phyloP scores from a whole-genome alignment of 2,113 vertebrate genomes.

The Shinisaurus crocodilurus region DNA sequence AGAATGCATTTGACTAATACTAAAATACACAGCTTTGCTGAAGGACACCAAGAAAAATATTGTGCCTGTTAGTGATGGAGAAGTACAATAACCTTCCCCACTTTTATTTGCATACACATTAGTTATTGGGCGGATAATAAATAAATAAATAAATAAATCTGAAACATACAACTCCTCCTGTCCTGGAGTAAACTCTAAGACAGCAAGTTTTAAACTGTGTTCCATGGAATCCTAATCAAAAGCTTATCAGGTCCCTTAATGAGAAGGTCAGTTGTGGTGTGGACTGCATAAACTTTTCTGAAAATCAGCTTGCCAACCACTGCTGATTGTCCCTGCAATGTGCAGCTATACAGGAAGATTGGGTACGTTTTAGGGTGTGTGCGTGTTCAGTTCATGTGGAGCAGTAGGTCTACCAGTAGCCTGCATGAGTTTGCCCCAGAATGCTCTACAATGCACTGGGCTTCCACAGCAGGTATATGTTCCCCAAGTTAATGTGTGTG shows the following conservation, averaged over 20 bases:
- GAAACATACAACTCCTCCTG: not conserved
- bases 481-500: not conserved
- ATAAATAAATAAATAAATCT: not conserved
- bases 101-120: not conserved
- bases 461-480: not conserved
- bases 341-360: too few species aligned
- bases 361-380: too few species aligned
- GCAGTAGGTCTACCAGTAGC: not conserved
- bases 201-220: not conserved
- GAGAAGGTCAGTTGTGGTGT: not conserved
- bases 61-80: not conserved
- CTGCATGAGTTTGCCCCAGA: not conserved
- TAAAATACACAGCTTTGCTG: conserved; percentile 36
- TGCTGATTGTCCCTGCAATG: too few species aligned
- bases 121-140: too few species aligned
- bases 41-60: conserved; percentile 24
- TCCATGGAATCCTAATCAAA: not conserved
- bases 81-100: not conserved
- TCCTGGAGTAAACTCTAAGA: too few species aligned
- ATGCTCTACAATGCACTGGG: not conserved
- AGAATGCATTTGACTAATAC: conserved; percentile 51
- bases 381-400: too few species aligned
- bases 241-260: not conserved
- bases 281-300: not conserved
- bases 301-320: not conserved